Evolutionary conservation across 2,113 vertebrate species (phyloP).

Genomic region (Eptesicus fuscus): DNA sequence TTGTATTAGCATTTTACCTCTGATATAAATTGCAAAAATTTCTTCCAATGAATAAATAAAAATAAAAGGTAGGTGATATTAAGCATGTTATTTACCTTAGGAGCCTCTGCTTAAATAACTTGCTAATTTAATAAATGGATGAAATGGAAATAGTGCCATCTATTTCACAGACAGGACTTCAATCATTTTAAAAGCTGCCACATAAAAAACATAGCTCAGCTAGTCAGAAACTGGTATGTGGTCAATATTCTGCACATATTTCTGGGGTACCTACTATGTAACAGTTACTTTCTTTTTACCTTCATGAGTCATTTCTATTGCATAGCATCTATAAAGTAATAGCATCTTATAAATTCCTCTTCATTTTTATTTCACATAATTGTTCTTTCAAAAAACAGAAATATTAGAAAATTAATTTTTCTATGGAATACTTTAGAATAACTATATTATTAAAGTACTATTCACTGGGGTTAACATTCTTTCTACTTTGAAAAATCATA

Average conservation of each 20-base stretch:
- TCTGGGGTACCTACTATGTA: background rate
- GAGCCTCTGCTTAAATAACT: background rate
- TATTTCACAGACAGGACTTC: background rate
- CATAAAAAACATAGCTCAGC: background rate
- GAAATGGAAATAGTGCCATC: background rate
- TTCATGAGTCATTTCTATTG: background rate
- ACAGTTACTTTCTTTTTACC: background rate
- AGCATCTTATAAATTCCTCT: background rate
- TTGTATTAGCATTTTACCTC: background rate
- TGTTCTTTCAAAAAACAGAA: constrained; percentile 10
- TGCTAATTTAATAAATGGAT: background rate
- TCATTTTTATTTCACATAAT: background rate
- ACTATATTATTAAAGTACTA: background rate
- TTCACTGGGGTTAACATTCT: background rate
- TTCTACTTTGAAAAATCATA: background rate
- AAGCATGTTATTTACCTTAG: background rate
- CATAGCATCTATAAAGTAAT: background rate
- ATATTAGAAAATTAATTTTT: background rate
- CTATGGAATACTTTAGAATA: background rate
- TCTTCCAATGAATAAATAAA: background rate
- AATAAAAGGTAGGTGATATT: background rate
- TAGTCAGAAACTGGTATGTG: background rate
- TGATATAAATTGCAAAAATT: background rate
- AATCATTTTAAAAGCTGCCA: background rate
- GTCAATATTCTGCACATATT: background rate